These are phyloP conservation scores for Panzeria rudis DNA, from an alignment of 2,888 invertebrate genomes.

Conservation along the genomic window DNA sequence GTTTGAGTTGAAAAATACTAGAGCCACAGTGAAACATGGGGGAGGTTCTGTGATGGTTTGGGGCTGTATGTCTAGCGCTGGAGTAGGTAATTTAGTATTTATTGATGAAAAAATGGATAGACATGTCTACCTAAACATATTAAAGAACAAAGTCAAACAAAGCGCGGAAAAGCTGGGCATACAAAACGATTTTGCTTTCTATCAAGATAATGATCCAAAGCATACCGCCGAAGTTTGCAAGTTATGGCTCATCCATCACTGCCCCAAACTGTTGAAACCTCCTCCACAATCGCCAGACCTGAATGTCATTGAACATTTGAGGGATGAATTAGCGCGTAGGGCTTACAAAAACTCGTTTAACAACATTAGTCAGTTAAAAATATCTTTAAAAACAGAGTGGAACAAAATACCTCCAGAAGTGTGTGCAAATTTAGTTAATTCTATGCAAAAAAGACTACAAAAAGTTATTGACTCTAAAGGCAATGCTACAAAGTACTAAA, in stretches of 20 bases:
- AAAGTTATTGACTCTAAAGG: not conserved
- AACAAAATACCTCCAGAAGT: no score
- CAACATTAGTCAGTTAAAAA: conserved; percentile 13
- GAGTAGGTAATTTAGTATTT: conserved; percentile 18
- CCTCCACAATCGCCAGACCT: no score
- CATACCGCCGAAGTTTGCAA: no score
- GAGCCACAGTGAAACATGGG: no score
- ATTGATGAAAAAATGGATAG: conserved; percentile 15
- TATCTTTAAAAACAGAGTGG: not conserved
- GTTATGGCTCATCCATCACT: no score
- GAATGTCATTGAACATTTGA: not conserved
- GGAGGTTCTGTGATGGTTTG: no score
- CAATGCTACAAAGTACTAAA: no score
- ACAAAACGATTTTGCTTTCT: not conserved
- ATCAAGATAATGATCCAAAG: no score
- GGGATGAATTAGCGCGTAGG: not conserved
- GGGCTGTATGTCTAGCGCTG: conserved; percentile 11
- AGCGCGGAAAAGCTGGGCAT: not conserved
- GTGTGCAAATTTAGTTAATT: conserved; percentile 3
- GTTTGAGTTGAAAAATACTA: no score
- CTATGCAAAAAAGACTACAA: conserved; percentile 6
- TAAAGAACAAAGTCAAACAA: conserved; percentile 11
- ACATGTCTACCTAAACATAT: not conserved
- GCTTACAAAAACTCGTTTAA: conserved; percentile 16
- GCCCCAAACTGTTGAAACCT: no score